These are phyloP conservation scores for Corythaeola cristata DNA, from an alignment of 2,113 vertebrate species.

Conservation along the genomic window DNA sequence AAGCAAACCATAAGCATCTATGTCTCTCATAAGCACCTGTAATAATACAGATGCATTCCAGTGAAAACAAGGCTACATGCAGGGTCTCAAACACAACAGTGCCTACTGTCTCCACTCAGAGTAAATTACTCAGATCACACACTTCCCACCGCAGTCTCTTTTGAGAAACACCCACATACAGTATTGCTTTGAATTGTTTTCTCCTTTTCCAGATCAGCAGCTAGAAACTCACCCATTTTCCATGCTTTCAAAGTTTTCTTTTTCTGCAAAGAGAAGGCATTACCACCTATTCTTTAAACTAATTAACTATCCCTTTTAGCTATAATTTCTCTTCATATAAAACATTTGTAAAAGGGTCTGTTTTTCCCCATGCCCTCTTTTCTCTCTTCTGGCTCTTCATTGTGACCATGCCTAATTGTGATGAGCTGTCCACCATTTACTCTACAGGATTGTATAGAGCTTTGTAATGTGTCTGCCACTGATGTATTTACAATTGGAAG, in stretches of 20 bases:
- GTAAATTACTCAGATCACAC: conserved; percentile 28
- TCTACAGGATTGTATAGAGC: conserved; percentile 57
- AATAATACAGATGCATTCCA: neutral
- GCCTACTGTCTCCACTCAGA: neutral
- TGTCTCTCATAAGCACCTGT: neutral
- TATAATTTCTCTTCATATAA: conserved; percentile 59
- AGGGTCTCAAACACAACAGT: neutral
- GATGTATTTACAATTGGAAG: conserved; percentile 65
- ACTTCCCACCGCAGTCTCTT: conserved; percentile 9
- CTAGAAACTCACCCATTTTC: conserved; percentile 30
- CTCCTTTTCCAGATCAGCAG: conserved; percentile 44
- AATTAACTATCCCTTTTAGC: conserved; percentile 68
- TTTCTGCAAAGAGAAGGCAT: conserved; percentile 34
- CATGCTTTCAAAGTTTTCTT: conserved; percentile 33
- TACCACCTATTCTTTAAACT: conserved; percentile 52
- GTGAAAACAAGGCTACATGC: neutral
- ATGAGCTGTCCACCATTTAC: conserved; percentile 67
- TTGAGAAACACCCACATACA: conserved; percentile 17
- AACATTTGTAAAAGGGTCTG: conserved; percentile 65
- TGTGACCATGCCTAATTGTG: conserved; percentile 56
- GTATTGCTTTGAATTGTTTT: conserved; percentile 44
- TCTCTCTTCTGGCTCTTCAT: conserved; percentile 54
- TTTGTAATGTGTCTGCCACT: conserved; percentile 54
- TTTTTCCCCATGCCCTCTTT: conserved; percentile 70
- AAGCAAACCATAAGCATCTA: neutral